phyloP scores from a whole-genome alignment of 2,797 vertebrate genomes.

The Channa striata region DNA sequence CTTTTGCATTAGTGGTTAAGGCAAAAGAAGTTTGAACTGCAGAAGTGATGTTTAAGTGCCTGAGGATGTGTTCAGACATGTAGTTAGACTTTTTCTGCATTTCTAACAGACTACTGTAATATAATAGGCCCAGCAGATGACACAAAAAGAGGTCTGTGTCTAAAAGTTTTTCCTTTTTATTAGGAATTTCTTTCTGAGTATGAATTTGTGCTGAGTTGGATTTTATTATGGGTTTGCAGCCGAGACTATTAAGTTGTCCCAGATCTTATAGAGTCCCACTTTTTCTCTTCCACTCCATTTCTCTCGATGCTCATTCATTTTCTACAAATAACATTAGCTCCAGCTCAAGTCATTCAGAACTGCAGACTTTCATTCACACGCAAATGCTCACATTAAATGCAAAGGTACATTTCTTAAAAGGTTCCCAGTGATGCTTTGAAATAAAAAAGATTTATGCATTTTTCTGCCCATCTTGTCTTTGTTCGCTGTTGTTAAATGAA shows the following conservation, averaged over 20 bases:
- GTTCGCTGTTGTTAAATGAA: constrained; percentile 42
- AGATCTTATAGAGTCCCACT: constrained; percentile 17
- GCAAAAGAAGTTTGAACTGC: not conserved
- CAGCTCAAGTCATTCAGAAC: constrained; percentile 35
- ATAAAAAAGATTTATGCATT: constrained; percentile 19
- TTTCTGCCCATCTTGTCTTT: constrained; percentile 25
- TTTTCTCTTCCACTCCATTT: constrained; percentile 43
- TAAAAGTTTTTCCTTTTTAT: not conserved
- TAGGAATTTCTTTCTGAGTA: not conserved
- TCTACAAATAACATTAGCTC: constrained; percentile 51
- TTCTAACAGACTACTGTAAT: not conserved
- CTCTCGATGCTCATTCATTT: constrained; percentile 22
- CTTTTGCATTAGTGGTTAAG: not conserved
- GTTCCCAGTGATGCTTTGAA: constrained; percentile 26
- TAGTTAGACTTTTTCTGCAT: not conserved
- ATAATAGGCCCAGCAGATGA: not conserved
- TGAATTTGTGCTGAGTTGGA: constrained; percentile 18
- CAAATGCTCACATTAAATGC: constrained; percentile 17
- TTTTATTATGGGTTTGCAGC: constrained; percentile 17
- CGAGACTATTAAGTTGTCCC: constrained; percentile 21
- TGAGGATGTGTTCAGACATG: not conserved
- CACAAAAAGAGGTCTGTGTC: not conserved
- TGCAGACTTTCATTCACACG: constrained; percentile 29
- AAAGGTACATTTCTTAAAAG: constrained; percentile 43
- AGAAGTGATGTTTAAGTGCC: not conserved